Conservation (phyloP, 2,113 vertebrate species). For the Fregetta grallaria region DNA sequence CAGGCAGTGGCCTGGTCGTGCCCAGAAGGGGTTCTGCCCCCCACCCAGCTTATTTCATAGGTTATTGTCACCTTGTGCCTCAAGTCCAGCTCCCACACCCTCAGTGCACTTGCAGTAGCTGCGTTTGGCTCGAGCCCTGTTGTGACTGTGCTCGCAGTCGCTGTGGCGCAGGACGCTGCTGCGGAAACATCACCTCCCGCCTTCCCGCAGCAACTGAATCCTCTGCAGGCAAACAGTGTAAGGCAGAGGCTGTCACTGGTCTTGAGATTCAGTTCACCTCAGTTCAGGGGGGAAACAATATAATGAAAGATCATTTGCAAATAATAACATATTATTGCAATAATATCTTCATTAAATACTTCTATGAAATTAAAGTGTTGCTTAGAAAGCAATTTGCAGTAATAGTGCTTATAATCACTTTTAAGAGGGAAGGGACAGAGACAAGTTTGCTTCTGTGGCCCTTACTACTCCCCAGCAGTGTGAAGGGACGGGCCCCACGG, state of each 20-base stretch:
- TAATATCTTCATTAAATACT: background rate
- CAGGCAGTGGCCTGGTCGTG: background rate
- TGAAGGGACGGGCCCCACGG: background rate
- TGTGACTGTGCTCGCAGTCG: background rate
- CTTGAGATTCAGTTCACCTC: background rate
- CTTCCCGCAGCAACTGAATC: background rate
- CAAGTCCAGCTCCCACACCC: background rate
- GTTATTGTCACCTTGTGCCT: background rate
- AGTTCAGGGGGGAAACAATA: background rate
- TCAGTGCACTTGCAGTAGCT: background rate
- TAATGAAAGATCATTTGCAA: background rate
- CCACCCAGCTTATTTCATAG: no score
- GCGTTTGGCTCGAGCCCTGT: background rate
- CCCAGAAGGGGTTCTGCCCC: background rate
- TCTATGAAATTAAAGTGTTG: background rate
- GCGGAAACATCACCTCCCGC: background rate
- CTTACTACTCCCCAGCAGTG: background rate
- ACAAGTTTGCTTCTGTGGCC: background rate
- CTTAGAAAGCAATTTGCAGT: background rate
- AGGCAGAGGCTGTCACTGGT: background rate
- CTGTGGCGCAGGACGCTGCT: background rate
- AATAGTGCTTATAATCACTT: background rate
- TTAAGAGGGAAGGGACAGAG: background rate
- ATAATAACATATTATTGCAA: background rate
- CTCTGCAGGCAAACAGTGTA: background rate